A percentile compares a stretch with the other conserved stretches of the same genome.
These are phyloP conservation scores for Megaustenia siamemsis DNA, from an alignment of 2,888 invertebrate species.

Conservation along the genomic window DNA sequence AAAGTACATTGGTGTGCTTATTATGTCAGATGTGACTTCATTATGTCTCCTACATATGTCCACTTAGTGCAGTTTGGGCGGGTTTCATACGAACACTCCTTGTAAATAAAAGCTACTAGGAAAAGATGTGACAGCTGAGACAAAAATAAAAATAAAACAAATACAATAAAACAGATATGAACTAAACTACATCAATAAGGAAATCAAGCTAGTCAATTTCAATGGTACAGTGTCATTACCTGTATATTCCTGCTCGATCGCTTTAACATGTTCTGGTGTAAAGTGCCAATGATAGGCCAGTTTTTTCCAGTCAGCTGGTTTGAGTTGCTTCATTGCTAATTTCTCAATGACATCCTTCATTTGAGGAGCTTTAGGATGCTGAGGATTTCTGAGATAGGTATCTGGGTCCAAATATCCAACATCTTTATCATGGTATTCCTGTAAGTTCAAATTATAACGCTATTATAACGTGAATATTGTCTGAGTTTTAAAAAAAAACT, in stretches of 20 bases:
- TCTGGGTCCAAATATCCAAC: constrained; percentile 72
- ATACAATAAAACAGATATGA: too few relatives aligned
- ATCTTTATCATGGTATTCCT: constrained; percentile 75
- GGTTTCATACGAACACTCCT: too few relatives aligned
- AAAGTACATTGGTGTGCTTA: too few relatives aligned
- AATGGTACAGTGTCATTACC: constrained; percentile 79
- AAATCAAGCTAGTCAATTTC: neutral
- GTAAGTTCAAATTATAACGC: neutral
- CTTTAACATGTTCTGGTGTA: constrained; percentile 85
- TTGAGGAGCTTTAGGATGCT: constrained; percentile 71
- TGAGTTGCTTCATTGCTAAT: constrained; percentile 82
- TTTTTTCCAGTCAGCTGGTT: constrained; percentile 85
- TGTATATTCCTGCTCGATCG: constrained; percentile 87
- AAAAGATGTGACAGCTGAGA: too few relatives aligned
- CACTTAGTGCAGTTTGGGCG: too few relatives aligned
- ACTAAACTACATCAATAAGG: neutral
- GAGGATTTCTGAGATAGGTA: constrained; percentile 68
- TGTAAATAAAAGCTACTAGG: too few relatives aligned
- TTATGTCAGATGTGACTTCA: too few relatives aligned
- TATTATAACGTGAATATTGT: neutral
- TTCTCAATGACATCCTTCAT: constrained; percentile 80
- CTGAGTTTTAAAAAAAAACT: too few relatives aligned
- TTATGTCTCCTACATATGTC: too few relatives aligned
- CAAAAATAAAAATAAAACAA: too few relatives aligned
- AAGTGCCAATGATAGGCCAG: constrained; percentile 86